Evolutionary conservation across 2,888 invertebrate genomes (phyloP), one percentile per base, ranked within the genome.

Genomic region (Rhagonycha lutea): DNA sequence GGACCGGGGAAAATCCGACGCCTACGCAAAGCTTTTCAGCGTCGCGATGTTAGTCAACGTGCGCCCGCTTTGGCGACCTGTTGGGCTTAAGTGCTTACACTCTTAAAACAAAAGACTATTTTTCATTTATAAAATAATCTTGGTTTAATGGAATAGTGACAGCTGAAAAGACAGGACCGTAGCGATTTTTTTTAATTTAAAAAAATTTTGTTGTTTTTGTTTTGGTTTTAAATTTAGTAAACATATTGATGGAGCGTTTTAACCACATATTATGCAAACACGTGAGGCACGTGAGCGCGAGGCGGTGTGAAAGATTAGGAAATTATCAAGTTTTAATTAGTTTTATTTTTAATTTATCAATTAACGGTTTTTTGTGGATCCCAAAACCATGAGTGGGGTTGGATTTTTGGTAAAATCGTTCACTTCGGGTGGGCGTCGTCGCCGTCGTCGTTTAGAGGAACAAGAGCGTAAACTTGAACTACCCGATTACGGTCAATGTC

Each of bases 351-450:
- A 65, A 65, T 24, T 14, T 65, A n/a, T 24, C 23, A 65, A 65
- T 65, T 65, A 65, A 8, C 4, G 12, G 63, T 65, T 65, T 65
- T 65, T 24, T 65, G 12, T 65, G 8, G n/a, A 4, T 26, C n/a
- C n/a, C 12, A 23, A 69, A 68, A 73, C 24, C 62, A 91, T 91
- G 91, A 91, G 91, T 84, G 91, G 91, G 63, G 91, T 91, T 71
- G 90, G 91, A 65, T 90, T 91, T 81, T 84, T 91, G 80, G 91
- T 93, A 87, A 93, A 93, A 87, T 92, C 92, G 26, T 91, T 93
- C 81, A 91, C 91, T 68, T 91, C 92, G 23, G 90, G 90, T 81
- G 86, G 89, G 78, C 89, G 91, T 80, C 89, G 91, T 80, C 90
- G 92, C 61, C 89, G 92, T 68, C 89, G 91, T 73, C 90, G 91